A percentile compares a stretch with the other conserved stretches of the same genome.
Conservation (phyloP, 1,140 invertebrate genomes). For the Drosophila lacteicornis region DNA sequence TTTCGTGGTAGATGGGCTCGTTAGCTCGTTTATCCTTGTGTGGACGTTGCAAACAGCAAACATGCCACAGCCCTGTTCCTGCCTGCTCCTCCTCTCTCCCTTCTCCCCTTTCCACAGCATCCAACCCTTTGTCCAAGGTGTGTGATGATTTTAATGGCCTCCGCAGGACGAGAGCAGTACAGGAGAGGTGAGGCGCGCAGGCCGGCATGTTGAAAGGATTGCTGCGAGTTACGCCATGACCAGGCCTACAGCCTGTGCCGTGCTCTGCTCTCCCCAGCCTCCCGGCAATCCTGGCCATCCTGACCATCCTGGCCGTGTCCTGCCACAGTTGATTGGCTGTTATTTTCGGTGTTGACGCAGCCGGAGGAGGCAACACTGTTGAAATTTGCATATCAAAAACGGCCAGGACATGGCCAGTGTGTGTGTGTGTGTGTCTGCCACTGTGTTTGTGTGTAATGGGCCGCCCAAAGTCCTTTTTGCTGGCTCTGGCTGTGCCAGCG, state of each 20-base stretch:
- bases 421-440: slow-evolving; percentile 9
- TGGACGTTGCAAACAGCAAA: slow-evolving; percentile 74
- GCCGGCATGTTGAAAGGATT: slow-evolving; percentile 79
- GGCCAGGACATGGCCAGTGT: slow-evolving; percentile 35
- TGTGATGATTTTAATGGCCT: slow-evolving; percentile 64
- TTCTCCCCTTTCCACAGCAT: not conserved
- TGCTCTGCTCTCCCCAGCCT: slow-evolving; percentile 2
- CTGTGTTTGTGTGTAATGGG: slow-evolving; percentile 57
- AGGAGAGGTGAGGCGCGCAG: slow-evolving; percentile 25
- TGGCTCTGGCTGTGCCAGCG: slow-evolving; percentile 41
- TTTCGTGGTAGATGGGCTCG: slow-evolving; percentile 5
- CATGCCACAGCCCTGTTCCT: slow-evolving; percentile 63
- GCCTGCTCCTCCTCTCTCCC: slow-evolving; percentile 5
- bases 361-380: slow-evolving; percentile 62
- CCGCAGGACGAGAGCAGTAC: slow-evolving; percentile 10
- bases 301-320: slow-evolving; percentile 37
- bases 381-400: slow-evolving; percentile 84
- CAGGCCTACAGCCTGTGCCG: slow-evolving; percentile 43
- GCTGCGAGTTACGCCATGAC: slow-evolving; percentile 66
- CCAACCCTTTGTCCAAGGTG: slow-evolving; percentile 53
- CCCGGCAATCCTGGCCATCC: not conserved
- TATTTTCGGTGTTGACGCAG: slow-evolving; percentile 80
- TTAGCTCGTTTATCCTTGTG: slow-evolving; percentile 52
- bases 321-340: slow-evolving; percentile 84
- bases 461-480: slow-evolving; percentile 64